phyloP scores from a whole-genome alignment of 2,797 vertebrate genomes.

The Ctenochaetus hawaiiensis region DNA sequence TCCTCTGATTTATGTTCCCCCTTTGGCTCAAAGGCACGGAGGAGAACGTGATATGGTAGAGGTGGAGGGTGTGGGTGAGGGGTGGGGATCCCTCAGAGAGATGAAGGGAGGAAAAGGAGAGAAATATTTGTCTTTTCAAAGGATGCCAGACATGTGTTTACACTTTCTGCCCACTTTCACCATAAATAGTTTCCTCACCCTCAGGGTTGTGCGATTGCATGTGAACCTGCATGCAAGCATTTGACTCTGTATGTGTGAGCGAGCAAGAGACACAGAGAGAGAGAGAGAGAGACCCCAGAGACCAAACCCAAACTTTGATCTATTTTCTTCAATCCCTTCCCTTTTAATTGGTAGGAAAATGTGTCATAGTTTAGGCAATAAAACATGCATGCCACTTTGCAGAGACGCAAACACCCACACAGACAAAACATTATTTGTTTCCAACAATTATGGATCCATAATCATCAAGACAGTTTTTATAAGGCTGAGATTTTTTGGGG shows the following conservation, averaged over 20 bases:
- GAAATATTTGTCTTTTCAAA: constrained; percentile 76
- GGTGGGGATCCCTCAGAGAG: constrained; percentile 54
- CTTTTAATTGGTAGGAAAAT: constrained; percentile 21
- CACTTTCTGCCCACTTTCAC: constrained; percentile 81
- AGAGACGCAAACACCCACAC: background rate
- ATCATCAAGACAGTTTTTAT: background rate
- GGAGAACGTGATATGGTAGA: constrained; percentile 60
- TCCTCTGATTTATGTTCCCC: constrained; percentile 71
- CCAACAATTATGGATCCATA: background rate
- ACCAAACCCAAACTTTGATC: constrained; percentile 51
- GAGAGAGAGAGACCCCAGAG: constrained; percentile 7
- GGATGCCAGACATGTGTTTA: constrained; percentile 82
- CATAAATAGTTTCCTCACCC: constrained; percentile 78
- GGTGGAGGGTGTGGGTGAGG: constrained; percentile 32
- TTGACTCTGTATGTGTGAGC: constrained; percentile 9
- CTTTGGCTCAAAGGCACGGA: constrained; percentile 48
- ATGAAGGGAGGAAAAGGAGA: constrained; percentile 58
- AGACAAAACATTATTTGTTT: background rate
- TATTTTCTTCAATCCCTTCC: constrained; percentile 26
- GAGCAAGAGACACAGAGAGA: constrained; percentile 5
- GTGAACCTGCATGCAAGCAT: constrained; percentile 51
- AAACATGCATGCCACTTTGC: background rate
- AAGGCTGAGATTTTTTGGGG: background rate
- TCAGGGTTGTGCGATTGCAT: constrained; percentile 50
- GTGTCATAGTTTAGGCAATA: constrained; percentile 21